Base-by-base conservation (phyloP, 2,888 invertebrate species). In the Melanostoma scalare region DNA sequence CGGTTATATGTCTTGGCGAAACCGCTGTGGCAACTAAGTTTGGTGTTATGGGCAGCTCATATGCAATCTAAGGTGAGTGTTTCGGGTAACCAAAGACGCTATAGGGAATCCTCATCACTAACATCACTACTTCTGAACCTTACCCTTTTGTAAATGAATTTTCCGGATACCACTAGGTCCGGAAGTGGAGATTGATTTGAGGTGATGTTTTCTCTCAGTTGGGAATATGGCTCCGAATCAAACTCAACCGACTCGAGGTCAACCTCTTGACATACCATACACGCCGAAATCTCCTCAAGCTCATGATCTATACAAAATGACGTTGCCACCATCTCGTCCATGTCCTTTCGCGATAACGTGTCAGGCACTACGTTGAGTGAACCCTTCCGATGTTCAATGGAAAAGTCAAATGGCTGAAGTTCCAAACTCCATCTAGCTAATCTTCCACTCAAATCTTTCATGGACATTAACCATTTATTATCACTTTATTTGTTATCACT, bases 331-430 rank as follows among this genome's bases (percentile, higher is more conserved):
- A n/a, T n/a, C n/a, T n/a, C 2, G 6, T 61, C 61, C 42, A 61
- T 42, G 3, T 44, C 31, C 31, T 31, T 46, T 1, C 61, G 9
- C 4, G 61, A 61, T 6, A 61, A n/a, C 4, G 35, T 8, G n/a
- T 68, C 55, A 10, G 56, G 69, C 3, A 69, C 69, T 55, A 69
- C 10, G 8, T 68, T 71, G 38, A 46, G 36, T n/a, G n/a, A 35
- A 46, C 68, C 68, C 31, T 68, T 68, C 20, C 55, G 30, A 31
- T 68, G 61, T 33, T 72, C 72, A 6, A 61, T 72, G 3, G 9
- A 5, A 50, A 72, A 72, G 40, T 60, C 31, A 20, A n/a, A 58
- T 3, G 6, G 3, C 6, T 71, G 71, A 2, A 58, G 58, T 48
- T 71, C 44, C 10, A 52, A 52, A n/a, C 46, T 46, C 65, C 10